These are phyloP conservation scores for Ophthalmolycus amberensis DNA, from an alignment of 2,113 vertebrate species.

Conservation along the genomic window DNA sequence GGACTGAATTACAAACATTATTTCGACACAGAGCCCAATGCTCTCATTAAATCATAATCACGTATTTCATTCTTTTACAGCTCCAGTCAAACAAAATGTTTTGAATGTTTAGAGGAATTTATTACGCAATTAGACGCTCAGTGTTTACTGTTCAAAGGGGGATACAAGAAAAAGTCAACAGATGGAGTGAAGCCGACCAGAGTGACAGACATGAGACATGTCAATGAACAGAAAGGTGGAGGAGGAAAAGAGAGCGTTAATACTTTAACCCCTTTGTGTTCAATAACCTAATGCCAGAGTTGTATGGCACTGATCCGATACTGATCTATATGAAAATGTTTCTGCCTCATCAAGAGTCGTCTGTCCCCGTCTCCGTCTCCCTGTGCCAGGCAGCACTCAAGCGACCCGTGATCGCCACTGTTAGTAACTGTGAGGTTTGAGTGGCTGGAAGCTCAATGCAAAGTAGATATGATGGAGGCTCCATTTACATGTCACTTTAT, in stretches of 20 bases:
- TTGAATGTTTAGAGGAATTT: background rate
- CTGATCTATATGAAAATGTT: background rate
- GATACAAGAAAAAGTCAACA: slow-evolving; percentile 22
- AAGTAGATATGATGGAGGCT: background rate
- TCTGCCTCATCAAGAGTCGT: background rate
- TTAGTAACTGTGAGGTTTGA: background rate
- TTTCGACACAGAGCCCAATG: background rate
- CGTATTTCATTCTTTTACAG: background rate
- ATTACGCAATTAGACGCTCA: slow-evolving; percentile 2
- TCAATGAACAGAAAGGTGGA: slow-evolving; percentile 4
- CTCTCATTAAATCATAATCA: background rate
- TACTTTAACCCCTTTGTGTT: background rate
- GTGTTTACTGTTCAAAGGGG: slow-evolving; percentile 20
- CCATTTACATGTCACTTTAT: slow-evolving; percentile 9
- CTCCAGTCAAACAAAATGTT: background rate
- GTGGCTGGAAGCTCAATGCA: background rate
- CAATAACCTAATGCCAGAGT: background rate
- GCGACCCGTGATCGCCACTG: background rate
- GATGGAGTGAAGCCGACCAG: background rate
- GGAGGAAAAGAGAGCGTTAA: background rate
- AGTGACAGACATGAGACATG: slow-evolving; percentile 5
- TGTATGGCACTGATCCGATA: background rate
- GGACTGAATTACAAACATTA: background rate
- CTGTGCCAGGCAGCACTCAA: background rate
- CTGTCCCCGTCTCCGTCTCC: background rate